Percentiles rank a stretch among this genome's conserved stretches.
These are phyloP conservation scores for Albula glossodonta DNA, from an alignment of 2,113 vertebrate species.

Conservation along the genomic window DNA sequence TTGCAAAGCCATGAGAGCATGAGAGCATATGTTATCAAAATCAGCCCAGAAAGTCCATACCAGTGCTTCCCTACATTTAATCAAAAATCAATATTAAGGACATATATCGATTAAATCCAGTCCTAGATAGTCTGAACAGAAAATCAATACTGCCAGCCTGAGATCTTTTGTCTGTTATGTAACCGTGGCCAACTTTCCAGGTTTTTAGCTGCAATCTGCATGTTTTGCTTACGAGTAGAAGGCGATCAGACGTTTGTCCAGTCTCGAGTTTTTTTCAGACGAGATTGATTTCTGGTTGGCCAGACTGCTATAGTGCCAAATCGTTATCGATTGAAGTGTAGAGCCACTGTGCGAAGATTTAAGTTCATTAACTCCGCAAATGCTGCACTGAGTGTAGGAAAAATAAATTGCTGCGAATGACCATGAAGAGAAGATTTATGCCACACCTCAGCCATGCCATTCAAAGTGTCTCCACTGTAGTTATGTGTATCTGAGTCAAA, in stretches of 20 bases:
- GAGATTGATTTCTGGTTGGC: slow-evolving; percentile 20
- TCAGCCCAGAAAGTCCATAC: too few species aligned
- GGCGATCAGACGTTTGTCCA: too few species aligned
- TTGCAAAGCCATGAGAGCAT: too few species aligned
- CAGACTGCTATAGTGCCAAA: slow-evolving; percentile 34
- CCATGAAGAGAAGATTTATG: background rate
- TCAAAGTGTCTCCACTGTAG: background rate
- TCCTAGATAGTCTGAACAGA: background rate
- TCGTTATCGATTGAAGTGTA: slow-evolving; percentile 27
- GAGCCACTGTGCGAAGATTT: background rate
- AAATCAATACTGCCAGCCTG: background rate
- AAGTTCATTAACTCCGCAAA: slow-evolving; percentile 3
- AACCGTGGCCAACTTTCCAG: too few species aligned
- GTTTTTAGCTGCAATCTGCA: background rate
- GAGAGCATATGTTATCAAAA: too few species aligned
- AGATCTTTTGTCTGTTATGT: background rate
- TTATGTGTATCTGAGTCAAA: background rate
- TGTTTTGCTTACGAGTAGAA: background rate
- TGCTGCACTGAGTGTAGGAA: background rate
- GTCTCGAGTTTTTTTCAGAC: slow-evolving; percentile 23
- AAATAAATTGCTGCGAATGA: background rate
- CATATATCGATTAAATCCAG: background rate
- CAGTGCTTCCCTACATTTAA: background rate
- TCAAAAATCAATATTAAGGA: background rate
- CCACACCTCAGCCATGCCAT: background rate